A percentile compares a stretch with the other conserved stretches of the same genome.
Conservation (phyloP, 1,140 invertebrate genomes). For the Triops longicaudatus region DNA sequence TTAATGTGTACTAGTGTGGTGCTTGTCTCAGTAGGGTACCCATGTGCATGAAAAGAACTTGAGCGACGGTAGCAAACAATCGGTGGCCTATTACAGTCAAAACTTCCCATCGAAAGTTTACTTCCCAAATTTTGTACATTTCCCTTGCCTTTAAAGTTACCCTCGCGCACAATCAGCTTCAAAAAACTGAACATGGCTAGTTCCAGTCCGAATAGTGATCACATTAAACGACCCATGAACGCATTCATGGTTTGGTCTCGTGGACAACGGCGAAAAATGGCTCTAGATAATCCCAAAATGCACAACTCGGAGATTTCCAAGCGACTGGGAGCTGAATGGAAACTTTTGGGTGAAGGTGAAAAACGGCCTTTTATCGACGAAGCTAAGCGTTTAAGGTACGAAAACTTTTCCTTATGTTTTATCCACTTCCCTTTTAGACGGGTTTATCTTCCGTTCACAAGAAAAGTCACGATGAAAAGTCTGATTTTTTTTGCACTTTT, state of each 20-base stretch:
- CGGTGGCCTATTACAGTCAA: neutral
- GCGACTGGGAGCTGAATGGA: conserved; percentile 86
- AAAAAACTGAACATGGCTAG: neutral
- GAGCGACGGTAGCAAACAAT: neutral
- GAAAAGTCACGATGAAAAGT: too few relatives aligned
- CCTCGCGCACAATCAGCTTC: too few relatives aligned
- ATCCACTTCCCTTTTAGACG: neutral
- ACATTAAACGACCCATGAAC: conserved; percentile 86
- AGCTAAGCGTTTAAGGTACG: conserved; percentile 35
- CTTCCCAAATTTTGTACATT: neutral
- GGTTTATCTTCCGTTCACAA: neutral
- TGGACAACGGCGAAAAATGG: conserved; percentile 86
- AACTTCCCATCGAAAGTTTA: neutral
- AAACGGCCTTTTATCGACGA: conserved; percentile 49
- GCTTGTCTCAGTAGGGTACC: neutral
- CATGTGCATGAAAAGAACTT: neutral
- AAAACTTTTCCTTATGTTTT: neutral
- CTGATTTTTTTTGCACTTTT: neutral
- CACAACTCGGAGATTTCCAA: conserved; percentile 99
- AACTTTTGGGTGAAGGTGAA: conserved; percentile 74
- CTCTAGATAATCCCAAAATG: conserved; percentile 98
- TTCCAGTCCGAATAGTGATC: conserved; percentile 48
- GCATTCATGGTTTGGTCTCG: conserved; percentile 91
- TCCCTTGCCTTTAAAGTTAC: too few relatives aligned
- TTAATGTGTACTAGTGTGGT: conserved; percentile 7